Base-by-base conservation (phyloP, 1,140 invertebrate genomes). In the Palaemon carinicauda region DNA sequence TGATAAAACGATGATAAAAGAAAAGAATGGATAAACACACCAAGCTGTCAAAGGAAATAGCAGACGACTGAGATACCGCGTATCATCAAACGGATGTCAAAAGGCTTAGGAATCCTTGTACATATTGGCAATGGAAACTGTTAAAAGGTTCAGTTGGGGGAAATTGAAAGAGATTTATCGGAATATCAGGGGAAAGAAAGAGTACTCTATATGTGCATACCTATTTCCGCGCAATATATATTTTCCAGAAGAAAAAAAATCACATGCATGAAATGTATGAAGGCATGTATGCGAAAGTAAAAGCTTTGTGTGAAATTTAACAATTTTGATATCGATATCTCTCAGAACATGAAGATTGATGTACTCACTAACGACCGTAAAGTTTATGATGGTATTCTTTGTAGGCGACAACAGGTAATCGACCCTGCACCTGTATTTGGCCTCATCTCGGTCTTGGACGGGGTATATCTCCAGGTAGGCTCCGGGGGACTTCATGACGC, bases 301-400 rank as follows among this genome's bases (percentile, higher is more conserved):
- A 80, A 21, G 14, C 29, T 21, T 10, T n/a, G 21, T 41, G 41
- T 1, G 60, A 69, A 29, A 69, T 10, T 0, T 5, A 17, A 10
- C 56, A 0, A 0, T 27, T 27, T 27, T 60, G 19, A 9, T 27
- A 9, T 60, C 14, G 2, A 14, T 24, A 3, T 14, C 54, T 19
- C 4, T 24, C n/a, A n/a, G n/a, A n/a, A n/a, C n/a, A n/a, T n/a
- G 15, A 5, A 60, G 15, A 60, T 10, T 17, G 56, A 60, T 60
- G 17, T 69, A 88, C 87, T 88, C 51, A 88, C 87, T 79, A 24
- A 88, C 81, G 29, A 88, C 87, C 29, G 87, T 82, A 24, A 88
- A 75, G 60, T 88, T 88, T 24, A 88, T 81, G 53, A 50, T 65
- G 31, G 75, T 74, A 14, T 60, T 82, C 29, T 80, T 88, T 21